phyloP scores from a whole-genome alignment of 2,113 vertebrate species.

The Pituophis catenifer region DNA sequence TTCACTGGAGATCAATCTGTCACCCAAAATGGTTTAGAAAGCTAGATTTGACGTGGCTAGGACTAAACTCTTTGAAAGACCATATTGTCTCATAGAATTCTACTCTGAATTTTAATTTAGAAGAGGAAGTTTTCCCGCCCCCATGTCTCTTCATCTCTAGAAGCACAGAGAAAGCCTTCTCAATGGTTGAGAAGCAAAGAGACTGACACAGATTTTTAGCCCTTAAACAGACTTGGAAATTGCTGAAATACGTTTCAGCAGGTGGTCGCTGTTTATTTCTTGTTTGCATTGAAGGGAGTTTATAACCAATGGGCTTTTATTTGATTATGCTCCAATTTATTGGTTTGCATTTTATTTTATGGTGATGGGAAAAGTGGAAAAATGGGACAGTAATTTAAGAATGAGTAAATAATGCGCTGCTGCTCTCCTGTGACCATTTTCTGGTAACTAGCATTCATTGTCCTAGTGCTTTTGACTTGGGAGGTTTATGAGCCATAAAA shows the following conservation, averaged over 20 bases:
- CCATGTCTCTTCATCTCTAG: background rate
- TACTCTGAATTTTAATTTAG: background rate
- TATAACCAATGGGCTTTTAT: background rate
- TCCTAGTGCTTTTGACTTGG: background rate
- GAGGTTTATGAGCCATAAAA: background rate
- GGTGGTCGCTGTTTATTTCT: background rate
- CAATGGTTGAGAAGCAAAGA: background rate
- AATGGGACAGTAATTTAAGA: background rate
- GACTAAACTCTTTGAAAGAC: background rate
- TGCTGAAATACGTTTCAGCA: background rate
- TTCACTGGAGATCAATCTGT: background rate
- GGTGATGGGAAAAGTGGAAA: background rate
- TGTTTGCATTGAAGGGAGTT: background rate
- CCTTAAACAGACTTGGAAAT: background rate
- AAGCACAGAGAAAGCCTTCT: background rate
- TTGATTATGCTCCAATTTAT: background rate
- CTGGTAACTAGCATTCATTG: background rate
- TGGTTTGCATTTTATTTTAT: background rate
- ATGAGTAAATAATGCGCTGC: background rate
- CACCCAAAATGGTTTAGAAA: background rate
- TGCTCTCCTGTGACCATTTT: background rate
- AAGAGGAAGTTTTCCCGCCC: rapidly evolving
- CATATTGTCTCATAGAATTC: background rate
- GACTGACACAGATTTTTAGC: background rate
- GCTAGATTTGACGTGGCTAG: background rate